These are phyloP conservation scores for Penaeus chinensis DNA, from an alignment of 1,140 invertebrate genomes.

Conservation along the genomic window DNA sequence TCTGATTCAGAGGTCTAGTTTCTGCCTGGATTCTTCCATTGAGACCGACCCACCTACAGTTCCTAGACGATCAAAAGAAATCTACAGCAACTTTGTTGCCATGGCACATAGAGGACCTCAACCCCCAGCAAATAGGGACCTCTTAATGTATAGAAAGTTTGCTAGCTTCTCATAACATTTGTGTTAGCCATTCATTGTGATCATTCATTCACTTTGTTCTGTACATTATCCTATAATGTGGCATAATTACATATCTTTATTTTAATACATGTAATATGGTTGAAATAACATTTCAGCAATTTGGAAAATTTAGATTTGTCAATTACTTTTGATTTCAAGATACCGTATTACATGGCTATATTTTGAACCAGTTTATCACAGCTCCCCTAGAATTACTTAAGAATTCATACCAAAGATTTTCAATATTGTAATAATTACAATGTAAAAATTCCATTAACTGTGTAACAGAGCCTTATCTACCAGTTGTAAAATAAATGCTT, in stretches of 20 bases:
- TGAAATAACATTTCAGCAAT: no score
- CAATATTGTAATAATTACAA: no score
- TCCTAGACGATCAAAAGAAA: constrained; percentile 31
- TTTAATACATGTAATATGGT: no score
- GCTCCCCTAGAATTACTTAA: no score
- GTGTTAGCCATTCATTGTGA: neutral
- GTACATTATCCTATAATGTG: neutral
- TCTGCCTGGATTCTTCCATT: constrained; percentile 35
- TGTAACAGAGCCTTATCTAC: no score
- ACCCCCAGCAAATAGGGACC: constrained; percentile 44
- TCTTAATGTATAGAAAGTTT: constrained; percentile 52
- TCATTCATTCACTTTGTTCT: neutral
- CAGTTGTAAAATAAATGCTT: no score
- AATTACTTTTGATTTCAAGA: no score
- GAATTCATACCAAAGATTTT: no score
- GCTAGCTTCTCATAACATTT: constrained; percentile 26
- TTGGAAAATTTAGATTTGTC: no score
- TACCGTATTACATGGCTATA: no score
- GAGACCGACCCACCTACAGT: constrained; percentile 54
- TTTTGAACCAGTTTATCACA: no score
- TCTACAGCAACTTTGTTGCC: constrained; percentile 39
- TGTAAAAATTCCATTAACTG: no score
- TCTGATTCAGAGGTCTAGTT: constrained; percentile 49
- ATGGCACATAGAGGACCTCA: constrained; percentile 40
- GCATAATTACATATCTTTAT: neutral